These are phyloP conservation scores for Polylopha cassiicola DNA, from an alignment of 2,888 invertebrate species.

Conservation along the genomic window DNA sequence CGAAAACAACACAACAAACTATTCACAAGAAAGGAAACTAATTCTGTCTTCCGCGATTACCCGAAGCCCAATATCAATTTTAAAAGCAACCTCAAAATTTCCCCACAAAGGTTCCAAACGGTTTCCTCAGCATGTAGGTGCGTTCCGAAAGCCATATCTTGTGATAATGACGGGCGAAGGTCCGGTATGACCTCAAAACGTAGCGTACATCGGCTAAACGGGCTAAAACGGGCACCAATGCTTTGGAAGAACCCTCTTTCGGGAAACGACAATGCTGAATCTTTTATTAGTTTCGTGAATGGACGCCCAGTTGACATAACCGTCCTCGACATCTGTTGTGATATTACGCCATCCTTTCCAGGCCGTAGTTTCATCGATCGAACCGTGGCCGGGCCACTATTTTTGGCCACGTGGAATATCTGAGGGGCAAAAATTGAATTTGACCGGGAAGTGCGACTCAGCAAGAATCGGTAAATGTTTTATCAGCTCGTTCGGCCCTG, in stretches of 20 bases:
- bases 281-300: constrained; percentile 75
- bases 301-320: constrained; percentile 73
- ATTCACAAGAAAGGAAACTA: too few species aligned
- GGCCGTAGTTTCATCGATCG: constrained; percentile 51
- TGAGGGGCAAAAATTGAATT: constrained; percentile 52
- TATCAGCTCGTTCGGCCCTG: constrained; percentile 16
- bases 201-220: constrained; percentile 16
- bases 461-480: constrained; percentile 18
- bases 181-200: constrained; percentile 48
- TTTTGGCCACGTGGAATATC: constrained; percentile 62
- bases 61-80: too few species aligned
- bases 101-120: too few species aligned
- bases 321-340: constrained; percentile 73
- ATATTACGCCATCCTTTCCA: constrained; percentile 67
- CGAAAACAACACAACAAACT: too few species aligned
- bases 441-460: too few species aligned
- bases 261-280: constrained; percentile 72
- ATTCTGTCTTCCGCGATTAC: too few species aligned
- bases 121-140: constrained; percentile 26
- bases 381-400: constrained; percentile 45
- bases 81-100: too few species aligned
- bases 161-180: constrained; percentile 54
- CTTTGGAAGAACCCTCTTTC: constrained; percentile 59
- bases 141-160: constrained; percentile 51
- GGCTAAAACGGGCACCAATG: constrained; percentile 22